Base-by-base conservation (phyloP, 1,140 invertebrate genomes). In the Varroa destructor region DNA sequence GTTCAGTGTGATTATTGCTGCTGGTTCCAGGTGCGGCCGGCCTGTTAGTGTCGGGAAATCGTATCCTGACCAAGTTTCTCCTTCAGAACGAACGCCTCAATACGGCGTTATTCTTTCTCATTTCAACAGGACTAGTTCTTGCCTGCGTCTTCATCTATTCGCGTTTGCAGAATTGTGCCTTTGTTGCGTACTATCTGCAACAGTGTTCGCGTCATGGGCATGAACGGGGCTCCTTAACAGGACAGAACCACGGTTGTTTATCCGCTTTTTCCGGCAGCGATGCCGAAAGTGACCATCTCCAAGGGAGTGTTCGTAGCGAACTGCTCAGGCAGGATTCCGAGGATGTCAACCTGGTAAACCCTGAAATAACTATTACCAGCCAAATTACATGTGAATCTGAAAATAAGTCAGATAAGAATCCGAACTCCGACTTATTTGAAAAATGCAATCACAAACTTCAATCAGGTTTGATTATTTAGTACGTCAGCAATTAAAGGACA, bases 81-180 rank as follows among this genome's bases (percentile, higher is more conserved):
- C 80, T 88, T 51, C 78, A 86, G 77, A 85, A 91, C 79, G 82
- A 88, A 76, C 81, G 85, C 67, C 79, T 86, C 43, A 93, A 90
- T 77, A 93, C 90, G 0, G 85, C 89, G 43, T 85, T 90, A 76
- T 93, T 93, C 80, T 93, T 93, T 77, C 80, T 84, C 14, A 81
- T 89, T 14, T 91, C 89, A 25, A 87, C 88, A 70, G 77, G 85
- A 0, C 85, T 88, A 14, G 85, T 93, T 8, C 80, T 86, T 6
- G 79, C 85, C 10, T 91, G 90, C 74, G 89, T 87, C 74, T 80
- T 87, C 74, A 79, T 91, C 46, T 88, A 92, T 76, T 83, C 88
- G 77, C 78, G 87, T 6, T 85, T 89, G 71, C 85, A 87, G 75
- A 83, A 85, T 71, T 88, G 88, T 51, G 86, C 89, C 6, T 89